These are phyloP conservation scores for Emberiza fucata DNA, from an alignment of 2,113 vertebrate species.

Conservation along the genomic window DNA sequence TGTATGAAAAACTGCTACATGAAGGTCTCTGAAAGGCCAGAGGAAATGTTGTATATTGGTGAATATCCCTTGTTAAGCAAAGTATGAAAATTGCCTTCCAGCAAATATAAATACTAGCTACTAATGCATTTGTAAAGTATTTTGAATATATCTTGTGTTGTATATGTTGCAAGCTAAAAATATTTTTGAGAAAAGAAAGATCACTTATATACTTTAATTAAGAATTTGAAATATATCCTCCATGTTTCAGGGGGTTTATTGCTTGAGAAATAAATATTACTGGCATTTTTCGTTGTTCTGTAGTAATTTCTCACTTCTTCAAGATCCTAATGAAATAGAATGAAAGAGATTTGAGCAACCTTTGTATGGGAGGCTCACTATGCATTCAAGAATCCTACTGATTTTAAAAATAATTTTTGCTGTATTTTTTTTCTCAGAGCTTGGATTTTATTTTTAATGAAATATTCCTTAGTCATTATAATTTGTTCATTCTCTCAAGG, in stretches of 20 bases:
- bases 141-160: neutral
- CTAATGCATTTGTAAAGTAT: constrained; percentile 4
- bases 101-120: constrained; percentile 39
- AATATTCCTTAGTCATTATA: neutral
- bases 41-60: constrained; percentile 15
- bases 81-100: constrained; percentile 50
- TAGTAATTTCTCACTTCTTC: constrained; percentile 28
- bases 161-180: neutral
- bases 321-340: constrained; percentile 7
- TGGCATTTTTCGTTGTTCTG: constrained; percentile 40
- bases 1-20: neutral
- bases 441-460: neutral
- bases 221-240: neutral
- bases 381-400: neutral
- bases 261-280: constrained; percentile 21
- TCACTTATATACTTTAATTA: neutral
- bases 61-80: neutral
- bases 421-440: neutral
- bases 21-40: neutral
- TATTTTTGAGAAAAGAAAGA: neutral
- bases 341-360: neutral
- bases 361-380: constrained; percentile 18
- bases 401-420: constrained; percentile 3
- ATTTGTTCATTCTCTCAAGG: neutral
- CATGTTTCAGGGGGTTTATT: neutral